Percentiles rank a stretch among this genome's conserved stretches.
These are phyloP conservation scores for Himalopsyche phryganea DNA, from an alignment of 1,140 invertebrate species.

Conservation along the genomic window DNA sequence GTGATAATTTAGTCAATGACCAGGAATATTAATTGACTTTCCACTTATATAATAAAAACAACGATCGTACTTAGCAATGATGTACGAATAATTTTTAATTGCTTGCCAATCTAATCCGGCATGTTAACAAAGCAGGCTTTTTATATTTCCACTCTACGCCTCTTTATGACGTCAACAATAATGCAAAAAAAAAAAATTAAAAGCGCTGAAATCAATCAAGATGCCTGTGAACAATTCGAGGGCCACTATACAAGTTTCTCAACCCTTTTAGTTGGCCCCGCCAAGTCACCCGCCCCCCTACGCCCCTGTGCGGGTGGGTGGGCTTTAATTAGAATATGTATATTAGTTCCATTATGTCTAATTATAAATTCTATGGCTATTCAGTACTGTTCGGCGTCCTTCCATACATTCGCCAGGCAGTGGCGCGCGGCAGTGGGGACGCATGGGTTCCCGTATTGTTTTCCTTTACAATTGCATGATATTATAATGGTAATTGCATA, in stretches of 20 bases:
- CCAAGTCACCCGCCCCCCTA: background rate
- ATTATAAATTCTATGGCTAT: slow-evolving; percentile 37
- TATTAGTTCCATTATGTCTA: slow-evolving; percentile 37
- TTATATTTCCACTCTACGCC: no score
- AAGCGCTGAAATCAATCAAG: slow-evolving; percentile 34
- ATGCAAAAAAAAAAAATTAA: background rate
- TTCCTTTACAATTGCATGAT: no score
- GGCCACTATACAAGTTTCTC: slow-evolving; percentile 26
- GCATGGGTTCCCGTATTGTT: background rate
- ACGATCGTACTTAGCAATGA: no score
- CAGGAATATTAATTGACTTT: no score
- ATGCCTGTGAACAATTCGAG: slow-evolving; percentile 30
- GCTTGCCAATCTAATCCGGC: no score
- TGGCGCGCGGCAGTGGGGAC: slow-evolving; percentile 13
- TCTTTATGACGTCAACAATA: no score
- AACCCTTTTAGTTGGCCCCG: background rate
- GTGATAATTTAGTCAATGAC: no score
- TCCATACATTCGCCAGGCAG: slow-evolving; percentile 12
- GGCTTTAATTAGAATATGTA: slow-evolving; percentile 37
- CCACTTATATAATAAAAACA: no score
- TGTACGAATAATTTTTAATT: background rate
- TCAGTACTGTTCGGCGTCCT: slow-evolving; percentile 30
- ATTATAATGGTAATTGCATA: no score
- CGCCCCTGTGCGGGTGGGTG: slow-evolving; percentile 25
- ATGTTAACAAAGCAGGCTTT: no score